Evolutionary conservation across 2,113 vertebrate species (phyloP).

Genomic region (Hemicordylus capensis): DNA sequence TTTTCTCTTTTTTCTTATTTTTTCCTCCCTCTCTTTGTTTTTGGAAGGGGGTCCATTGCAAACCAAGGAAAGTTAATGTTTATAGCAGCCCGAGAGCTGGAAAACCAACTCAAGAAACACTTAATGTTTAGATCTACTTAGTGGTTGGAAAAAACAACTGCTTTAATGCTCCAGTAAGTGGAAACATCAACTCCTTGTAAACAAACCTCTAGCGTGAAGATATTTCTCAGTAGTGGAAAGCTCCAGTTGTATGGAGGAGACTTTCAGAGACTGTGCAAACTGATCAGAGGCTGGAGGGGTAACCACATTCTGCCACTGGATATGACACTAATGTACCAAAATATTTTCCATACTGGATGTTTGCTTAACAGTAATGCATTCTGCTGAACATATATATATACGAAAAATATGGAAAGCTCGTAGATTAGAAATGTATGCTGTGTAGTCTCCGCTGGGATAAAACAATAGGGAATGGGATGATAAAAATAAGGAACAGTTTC

Average conservation of each 20-base stretch:
- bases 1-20: slow-evolving; percentile 20
- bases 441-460: background rate
- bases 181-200: slow-evolving; percentile 82
- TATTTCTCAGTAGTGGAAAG: slow-evolving; percentile 76
- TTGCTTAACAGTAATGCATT: slow-evolving; percentile 56
- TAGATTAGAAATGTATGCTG: background rate
- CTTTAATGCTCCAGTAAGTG: slow-evolving; percentile 73
- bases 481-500: background rate
- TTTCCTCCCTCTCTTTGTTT: background rate
- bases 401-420: slow-evolving; percentile 33
- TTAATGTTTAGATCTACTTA: slow-evolving; percentile 84
- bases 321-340: slow-evolving; percentile 65
- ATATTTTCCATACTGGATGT: slow-evolving; percentile 74
- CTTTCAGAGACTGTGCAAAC: slow-evolving; percentile 68
- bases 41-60: background rate
- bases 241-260: slow-evolving; percentile 73
- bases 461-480: background rate
- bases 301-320: slow-evolving; percentile 72
- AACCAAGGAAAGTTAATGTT: slow-evolving; percentile 72
- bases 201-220: slow-evolving; percentile 78
- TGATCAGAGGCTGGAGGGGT: slow-evolving; percentile 63
- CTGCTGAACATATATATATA: slow-evolving; percentile 35
- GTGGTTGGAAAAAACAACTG: slow-evolving; percentile 84
- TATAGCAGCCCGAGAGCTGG: slow-evolving; percentile 74
- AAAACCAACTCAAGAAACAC: slow-evolving; percentile 76